Conservation (phyloP, 2,797 vertebrate genomes). For the Huso huso region DNA sequence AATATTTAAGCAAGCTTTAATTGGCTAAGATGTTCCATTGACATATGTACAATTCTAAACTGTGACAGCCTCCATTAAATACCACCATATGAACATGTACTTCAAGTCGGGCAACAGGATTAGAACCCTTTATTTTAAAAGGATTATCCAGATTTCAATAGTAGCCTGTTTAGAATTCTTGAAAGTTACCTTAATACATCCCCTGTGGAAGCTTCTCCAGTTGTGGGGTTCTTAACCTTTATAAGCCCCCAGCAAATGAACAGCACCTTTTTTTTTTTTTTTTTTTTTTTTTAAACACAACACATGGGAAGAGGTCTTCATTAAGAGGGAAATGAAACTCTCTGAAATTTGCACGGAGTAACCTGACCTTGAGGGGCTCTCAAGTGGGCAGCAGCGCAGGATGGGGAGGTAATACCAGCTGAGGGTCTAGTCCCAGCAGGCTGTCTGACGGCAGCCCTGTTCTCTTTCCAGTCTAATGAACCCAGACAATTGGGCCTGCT, state of each 20-base stretch:
- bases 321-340: conserved; percentile 39
- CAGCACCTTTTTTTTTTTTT: background rate
- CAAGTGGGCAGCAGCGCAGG: conserved; percentile 10
- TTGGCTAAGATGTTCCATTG: too few species aligned
- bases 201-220: background rate
- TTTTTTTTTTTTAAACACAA: conserved; percentile 22
- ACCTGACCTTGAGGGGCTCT: conserved; percentile 37
- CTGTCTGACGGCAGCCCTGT: conserved; percentile 30
- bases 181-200: background rate
- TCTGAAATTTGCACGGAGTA: conserved; percentile 28
- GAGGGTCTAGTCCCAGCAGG: conserved; percentile 25
- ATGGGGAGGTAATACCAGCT: conserved; percentile 39
- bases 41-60: too few species aligned
- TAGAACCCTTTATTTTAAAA: too few species aligned
- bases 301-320: conserved; percentile 37
- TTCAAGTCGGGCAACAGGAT: too few species aligned
- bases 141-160: too few species aligned
- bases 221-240: background rate
- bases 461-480: conserved; percentile 35
- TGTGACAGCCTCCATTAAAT: too few species aligned
- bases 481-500: conserved; percentile 32
- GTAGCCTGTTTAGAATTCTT: too few species aligned
- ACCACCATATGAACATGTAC: too few species aligned
- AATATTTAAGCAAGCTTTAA: too few species aligned
- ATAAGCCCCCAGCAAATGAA: background rate